phyloP scores from a whole-genome alignment of 2,797 vertebrate species.

The Pantherophis alleghaniensis region DNA sequence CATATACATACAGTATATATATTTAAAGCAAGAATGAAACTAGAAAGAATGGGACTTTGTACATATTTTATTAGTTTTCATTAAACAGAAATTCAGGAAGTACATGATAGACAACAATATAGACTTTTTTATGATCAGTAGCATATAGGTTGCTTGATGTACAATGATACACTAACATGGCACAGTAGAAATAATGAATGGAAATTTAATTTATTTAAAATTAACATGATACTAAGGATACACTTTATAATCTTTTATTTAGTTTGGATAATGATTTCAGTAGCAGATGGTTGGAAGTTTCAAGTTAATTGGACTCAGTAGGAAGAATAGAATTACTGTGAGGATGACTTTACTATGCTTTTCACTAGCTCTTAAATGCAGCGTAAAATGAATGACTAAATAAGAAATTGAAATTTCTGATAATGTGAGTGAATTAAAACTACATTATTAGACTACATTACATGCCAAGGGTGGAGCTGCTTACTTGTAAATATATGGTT shows the following conservation, averaged over 20 bases:
- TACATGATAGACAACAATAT: conserved; percentile 15
- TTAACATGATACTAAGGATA: conserved; percentile 32
- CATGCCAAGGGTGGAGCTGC: neutral
- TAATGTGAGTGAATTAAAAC: neutral
- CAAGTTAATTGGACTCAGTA: conserved; percentile 48
- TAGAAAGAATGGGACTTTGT: neutral
- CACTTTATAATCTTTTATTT: conserved; percentile 45
- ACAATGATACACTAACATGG: neutral
- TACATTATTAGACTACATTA: neutral
- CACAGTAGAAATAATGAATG: conserved; percentile 32
- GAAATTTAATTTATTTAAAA: conserved; percentile 39
- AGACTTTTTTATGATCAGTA: conserved; percentile 33
- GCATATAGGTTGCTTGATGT: conserved; percentile 26
- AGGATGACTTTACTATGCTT: conserved; percentile 32
- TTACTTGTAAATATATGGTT: neutral
- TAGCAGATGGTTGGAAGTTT: conserved; percentile 56
- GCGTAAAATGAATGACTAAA: conserved; percentile 36
- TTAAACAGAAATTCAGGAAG: conserved; percentile 14
- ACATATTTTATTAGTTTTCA: conserved; percentile 24
- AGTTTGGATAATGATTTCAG: conserved; percentile 48
- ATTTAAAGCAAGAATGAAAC: neutral
- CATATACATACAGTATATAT: no score
- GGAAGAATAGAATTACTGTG: conserved; percentile 53
- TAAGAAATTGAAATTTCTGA: neutral
- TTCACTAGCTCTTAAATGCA: conserved; percentile 10